These are phyloP conservation scores for Strigamia transsilvanica DNA, from an alignment of 2,888 invertebrate species.

Conservation along the genomic window DNA sequence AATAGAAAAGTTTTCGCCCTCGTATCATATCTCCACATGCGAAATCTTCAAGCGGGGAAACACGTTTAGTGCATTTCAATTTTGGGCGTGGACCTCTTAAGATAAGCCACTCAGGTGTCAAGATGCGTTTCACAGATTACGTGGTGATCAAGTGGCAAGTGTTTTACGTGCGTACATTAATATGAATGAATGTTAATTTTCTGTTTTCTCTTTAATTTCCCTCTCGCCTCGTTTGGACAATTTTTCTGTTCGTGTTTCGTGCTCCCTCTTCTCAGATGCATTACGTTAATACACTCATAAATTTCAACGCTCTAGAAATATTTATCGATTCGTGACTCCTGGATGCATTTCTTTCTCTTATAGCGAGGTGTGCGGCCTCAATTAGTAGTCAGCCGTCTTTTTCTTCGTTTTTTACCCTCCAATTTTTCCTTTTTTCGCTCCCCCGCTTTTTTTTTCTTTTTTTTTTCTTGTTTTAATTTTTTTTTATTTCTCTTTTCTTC, in stretches of 20 bases:
- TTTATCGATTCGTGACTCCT: slow-evolving; percentile 39
- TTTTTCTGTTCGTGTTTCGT: slow-evolving; percentile 45
- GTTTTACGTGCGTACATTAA: slow-evolving; percentile 22
- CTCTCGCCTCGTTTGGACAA: slow-evolving; percentile 49
- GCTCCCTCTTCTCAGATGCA: slow-evolving; percentile 43
- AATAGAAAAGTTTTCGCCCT: neutral
- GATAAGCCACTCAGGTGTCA: slow-evolving; percentile 49
- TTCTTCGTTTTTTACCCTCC: slow-evolving; percentile 18
- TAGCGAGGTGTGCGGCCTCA: slow-evolving; percentile 44
- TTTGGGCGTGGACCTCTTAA: slow-evolving; percentile 49
- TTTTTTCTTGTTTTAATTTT: neutral
- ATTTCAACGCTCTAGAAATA: slow-evolving; percentile 45
- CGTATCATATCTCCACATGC: neutral
- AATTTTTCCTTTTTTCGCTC: neutral
- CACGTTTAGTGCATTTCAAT: slow-evolving; percentile 49
- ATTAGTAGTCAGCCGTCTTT: slow-evolving; percentile 41
- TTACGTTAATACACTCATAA: slow-evolving; percentile 49
- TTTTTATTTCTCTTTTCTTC: neutral
- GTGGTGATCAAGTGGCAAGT: slow-evolving; percentile 47
- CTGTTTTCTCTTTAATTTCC: slow-evolving; percentile 47
- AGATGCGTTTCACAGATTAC: slow-evolving; percentile 47
- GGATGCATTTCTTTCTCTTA: slow-evolving; percentile 39
- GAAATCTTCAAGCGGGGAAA: slow-evolving; percentile 14
- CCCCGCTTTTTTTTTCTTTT: neutral
- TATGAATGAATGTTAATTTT: slow-evolving; percentile 49